A percentile compares a stretch with the other conserved stretches of the same genome.
These are phyloP conservation scores for Vanacampus margaritifer DNA, from an alignment of 2,113 vertebrate genomes.

Conservation along the genomic window DNA sequence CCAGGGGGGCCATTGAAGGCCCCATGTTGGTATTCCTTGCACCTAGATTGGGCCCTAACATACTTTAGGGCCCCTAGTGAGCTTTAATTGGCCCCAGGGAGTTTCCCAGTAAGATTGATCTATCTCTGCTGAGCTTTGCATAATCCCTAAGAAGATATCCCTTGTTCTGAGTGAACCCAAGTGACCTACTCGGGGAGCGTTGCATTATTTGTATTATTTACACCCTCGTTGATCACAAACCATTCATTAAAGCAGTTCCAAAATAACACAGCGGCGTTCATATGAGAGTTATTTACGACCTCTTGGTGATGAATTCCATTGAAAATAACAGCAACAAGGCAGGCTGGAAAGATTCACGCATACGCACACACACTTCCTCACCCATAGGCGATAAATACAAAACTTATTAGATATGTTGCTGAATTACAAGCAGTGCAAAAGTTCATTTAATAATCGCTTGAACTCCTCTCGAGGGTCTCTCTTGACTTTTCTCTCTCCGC, in stretches of 20 bases:
- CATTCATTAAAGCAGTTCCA: neutral
- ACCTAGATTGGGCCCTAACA: too few relatives aligned
- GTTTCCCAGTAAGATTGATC: neutral
- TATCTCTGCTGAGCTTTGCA: neutral
- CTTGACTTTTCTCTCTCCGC: constrained; percentile 4
- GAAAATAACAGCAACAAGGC: neutral
- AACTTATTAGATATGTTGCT: neutral
- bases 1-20: too few relatives aligned
- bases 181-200: neutral
- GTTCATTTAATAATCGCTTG: neutral
- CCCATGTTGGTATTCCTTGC: too few relatives aligned
- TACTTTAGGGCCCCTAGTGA: neutral
- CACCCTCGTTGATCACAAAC: neutral
- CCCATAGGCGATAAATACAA: neutral
- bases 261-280: neutral
- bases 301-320: neutral
- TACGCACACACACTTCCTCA: neutral
- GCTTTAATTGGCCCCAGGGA: neutral
- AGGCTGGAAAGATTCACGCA: neutral
- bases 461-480: neutral
- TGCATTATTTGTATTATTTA: neutral
- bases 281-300: neutral
- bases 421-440: neutral
- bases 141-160: neutral
- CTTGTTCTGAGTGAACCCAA: neutral